Conservation (phyloP, 2,797 vertebrate genomes). For the Loriculus beryllinus region DNA sequence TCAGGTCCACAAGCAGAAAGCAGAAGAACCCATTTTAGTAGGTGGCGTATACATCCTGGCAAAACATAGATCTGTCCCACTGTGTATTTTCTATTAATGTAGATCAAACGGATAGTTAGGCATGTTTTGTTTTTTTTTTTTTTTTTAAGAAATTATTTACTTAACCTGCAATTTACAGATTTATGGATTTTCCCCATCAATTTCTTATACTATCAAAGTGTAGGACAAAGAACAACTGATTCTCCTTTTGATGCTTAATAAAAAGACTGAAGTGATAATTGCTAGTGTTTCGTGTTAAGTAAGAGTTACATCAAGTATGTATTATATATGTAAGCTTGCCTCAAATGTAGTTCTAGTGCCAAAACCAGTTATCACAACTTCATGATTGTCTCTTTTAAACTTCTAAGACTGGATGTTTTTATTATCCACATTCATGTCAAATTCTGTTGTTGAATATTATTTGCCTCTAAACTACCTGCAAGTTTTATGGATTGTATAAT, state of each 20-base stretch:
- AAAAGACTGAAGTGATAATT: background rate
- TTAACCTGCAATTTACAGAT: background rate
- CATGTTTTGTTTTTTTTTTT: background rate
- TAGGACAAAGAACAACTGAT: background rate
- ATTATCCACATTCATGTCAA: background rate
- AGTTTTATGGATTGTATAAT: background rate
- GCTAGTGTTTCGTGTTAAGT: background rate
- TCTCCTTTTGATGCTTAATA: background rate
- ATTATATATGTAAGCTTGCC: background rate
- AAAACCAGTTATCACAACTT: background rate
- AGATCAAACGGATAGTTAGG: background rate
- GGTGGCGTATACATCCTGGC: background rate
- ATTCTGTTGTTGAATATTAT: background rate
- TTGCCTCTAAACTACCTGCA: background rate
- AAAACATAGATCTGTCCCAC: background rate
- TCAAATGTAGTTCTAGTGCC: background rate
- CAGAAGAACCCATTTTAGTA: background rate
- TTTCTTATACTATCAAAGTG: background rate
- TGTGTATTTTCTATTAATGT: background rate
- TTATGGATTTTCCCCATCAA: background rate
- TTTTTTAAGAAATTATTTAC: background rate
- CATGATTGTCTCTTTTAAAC: background rate
- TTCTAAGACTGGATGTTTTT: background rate
- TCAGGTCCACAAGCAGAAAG: background rate
- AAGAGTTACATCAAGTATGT: background rate